Base-by-base conservation (phyloP, 2,797 vertebrate genomes). In the Oceanodroma leucorhoa region DNA sequence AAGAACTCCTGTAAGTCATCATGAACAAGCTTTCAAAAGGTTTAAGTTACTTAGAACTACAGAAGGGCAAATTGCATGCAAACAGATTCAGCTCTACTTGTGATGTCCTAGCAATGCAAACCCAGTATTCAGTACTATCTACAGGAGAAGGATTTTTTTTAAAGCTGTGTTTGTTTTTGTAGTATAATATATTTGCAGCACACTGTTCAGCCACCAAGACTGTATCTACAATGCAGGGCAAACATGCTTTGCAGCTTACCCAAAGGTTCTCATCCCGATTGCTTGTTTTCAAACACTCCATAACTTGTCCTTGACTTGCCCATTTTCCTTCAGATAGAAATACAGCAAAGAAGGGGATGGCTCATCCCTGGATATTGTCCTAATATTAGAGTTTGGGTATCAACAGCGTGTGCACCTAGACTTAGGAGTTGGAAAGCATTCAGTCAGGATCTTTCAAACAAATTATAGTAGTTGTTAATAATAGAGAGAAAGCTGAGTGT, bases 1-100 rank as follows among this genome's bases (percentile, higher is more conserved):
- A 99, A 89, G 98, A 98, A 21, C 64, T 98, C 83, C 98, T 99
- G 99, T 99, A 98, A 99, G 98, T 96, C 72, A 36, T 36, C 11
- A 5, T 66, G 36, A 89, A 61, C 4, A 36, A 70, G 41, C 40
- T 92, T 94, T 87, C 19, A 87, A 46, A 82, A 62, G 0, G 6
- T 53, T 90, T 57, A 64, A 72, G n/a, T 64, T 89, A 36, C 38
- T 73, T 76, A 72, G 82, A 86, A 75, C n/a, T 54, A 24, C 62
- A 53, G 46, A 54, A 83, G 13, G 36, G 18, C 15, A 87, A 58
- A 58, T 62, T 43, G 18, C 21, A 40, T 10, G 11, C 58, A 87
- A 58, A 79, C 40, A 20, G 26, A 48, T 51, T 87, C 67, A 72
- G 8, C 83, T 83, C 38, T 58, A 29, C 16, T 82, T 55, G 11